These are phyloP conservation scores for Pocillopora verrucosa DNA, from an alignment of 64 coral and sea anemone species.

Conservation along the genomic window DNA sequence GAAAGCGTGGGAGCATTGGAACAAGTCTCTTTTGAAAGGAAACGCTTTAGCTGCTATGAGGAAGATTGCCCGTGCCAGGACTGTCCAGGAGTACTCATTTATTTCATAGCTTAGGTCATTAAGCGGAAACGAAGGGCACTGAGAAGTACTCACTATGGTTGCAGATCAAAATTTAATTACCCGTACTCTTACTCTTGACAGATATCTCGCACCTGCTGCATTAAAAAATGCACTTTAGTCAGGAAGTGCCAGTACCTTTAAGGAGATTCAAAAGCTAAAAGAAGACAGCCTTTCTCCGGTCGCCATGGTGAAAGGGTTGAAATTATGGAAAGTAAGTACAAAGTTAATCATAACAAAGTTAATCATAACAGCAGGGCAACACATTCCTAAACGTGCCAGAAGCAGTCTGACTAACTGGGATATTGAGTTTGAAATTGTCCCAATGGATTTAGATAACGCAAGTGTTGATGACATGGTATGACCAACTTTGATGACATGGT, in stretches of 20 bases:
- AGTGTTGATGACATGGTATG: neutral
- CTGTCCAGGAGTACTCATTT: neutral
- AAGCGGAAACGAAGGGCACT: too few species aligned
- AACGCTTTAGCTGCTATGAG: neutral
- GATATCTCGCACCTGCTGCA: neutral
- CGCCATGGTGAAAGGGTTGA: neutral
- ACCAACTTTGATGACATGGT: too few species aligned
- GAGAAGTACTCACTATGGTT: too few species aligned
- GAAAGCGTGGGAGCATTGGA: conserved; percentile 44
- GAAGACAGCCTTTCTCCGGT: neutral
- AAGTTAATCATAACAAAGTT: neutral
- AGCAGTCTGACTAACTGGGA: neutral
- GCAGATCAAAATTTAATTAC: neutral
- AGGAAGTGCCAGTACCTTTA: neutral
- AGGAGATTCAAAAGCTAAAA: neutral
- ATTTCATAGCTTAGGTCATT: too few species aligned
- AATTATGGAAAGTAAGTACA: neutral
- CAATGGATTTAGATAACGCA: neutral
- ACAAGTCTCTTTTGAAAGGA: neutral
- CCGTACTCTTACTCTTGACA: neutral
- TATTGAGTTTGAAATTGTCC: conserved; percentile 9
- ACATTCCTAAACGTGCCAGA: conserved; percentile 5
- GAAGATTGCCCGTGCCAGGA: neutral
- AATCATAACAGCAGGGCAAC: conserved; percentile 8
- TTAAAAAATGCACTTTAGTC: neutral